Evolutionary conservation across 2,888 invertebrate genomes (phyloP), one percentile per base, ranked within the genome.

Genomic region (Meiosimyza decipiens): DNA sequence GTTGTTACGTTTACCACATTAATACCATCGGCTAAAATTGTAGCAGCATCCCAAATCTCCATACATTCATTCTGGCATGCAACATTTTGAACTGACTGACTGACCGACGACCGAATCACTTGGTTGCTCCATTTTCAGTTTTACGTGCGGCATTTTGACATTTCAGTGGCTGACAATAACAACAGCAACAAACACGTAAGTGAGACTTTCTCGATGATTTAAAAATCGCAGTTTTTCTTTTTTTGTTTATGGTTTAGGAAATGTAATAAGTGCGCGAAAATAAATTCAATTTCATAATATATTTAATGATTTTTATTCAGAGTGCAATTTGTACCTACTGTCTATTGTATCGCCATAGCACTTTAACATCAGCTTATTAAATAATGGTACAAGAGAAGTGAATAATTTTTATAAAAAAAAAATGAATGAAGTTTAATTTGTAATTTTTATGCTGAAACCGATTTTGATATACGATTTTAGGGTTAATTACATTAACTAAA

Each of bases 1-100:
- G 28, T 69, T 62, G 67, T 55, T 57, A 50, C 59, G 28, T 69
- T 62, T 62, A 49, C 57, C 15, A 63, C 22, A 47, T 54, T 52
- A 63, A 63, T 55, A 15, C 62, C 63, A n/a, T 12, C 6, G 70
- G 40, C 54, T 62, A 22, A 22, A 33, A 13, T 40, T 62, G 22
- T 33, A 57, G 60, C n/a, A 16, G 52, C 18, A 15, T 15, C 16
- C 33, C 16, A 12, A n/a, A 12, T 15, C 5, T 54, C 52, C 16
- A 15, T 16, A 2, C 40, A 15, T 63, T 15, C 3, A 33, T 6
- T 28, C 15, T 13, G 33, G 11, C 15, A 12, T 15, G 11, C 33
- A 16, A 2, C 54, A 28, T 11, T 15, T 40, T 40, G 7, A 55
- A 55, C 47, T 18, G 67, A 16, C 40, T 18, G 67, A 47, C 40